These are phyloP conservation scores for Micrastur ruficollis DNA, from an alignment of 2,797 vertebrate genomes.

Conservation along the genomic window DNA sequence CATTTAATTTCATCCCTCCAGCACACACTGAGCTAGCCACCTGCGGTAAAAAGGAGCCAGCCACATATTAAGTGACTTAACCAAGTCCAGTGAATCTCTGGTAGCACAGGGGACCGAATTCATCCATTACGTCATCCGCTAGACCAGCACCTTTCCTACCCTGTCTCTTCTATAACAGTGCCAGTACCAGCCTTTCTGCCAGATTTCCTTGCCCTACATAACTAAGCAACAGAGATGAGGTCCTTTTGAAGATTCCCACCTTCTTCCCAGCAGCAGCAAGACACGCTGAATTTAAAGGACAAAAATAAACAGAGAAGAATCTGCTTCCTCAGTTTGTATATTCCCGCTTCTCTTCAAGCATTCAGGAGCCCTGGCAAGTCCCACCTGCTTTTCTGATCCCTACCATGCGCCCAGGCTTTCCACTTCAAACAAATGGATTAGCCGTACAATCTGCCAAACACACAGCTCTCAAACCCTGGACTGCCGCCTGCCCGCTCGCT, in stretches of 20 bases:
- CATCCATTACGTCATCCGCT: not conserved
- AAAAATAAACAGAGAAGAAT: not conserved
- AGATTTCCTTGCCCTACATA: not conserved
- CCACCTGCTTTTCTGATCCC: constrained; percentile 5
- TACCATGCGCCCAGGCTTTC: not conserved
- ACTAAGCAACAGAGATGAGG: not conserved
- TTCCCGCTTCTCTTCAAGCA: not conserved
- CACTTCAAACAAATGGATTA: not conserved
- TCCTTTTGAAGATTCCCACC: not conserved
- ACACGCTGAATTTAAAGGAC: not conserved
- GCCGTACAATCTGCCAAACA: not conserved
- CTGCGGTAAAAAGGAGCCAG: not conserved
- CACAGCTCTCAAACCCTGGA: not conserved
- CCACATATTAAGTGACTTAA: not conserved
- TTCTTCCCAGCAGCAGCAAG: not conserved
- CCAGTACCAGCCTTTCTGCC: not conserved
- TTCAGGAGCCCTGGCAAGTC: not conserved
- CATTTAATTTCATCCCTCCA: not conserved
- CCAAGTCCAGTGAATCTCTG: not conserved
- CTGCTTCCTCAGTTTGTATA: not conserved
- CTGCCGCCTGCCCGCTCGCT: not conserved
- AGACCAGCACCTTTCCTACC: not conserved
- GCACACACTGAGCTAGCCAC: not conserved
- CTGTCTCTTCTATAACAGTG: not conserved
- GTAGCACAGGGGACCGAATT: not conserved